Base-by-base conservation (phyloP, 2,888 invertebrate genomes). In the Cremastinae sp. region DNA sequence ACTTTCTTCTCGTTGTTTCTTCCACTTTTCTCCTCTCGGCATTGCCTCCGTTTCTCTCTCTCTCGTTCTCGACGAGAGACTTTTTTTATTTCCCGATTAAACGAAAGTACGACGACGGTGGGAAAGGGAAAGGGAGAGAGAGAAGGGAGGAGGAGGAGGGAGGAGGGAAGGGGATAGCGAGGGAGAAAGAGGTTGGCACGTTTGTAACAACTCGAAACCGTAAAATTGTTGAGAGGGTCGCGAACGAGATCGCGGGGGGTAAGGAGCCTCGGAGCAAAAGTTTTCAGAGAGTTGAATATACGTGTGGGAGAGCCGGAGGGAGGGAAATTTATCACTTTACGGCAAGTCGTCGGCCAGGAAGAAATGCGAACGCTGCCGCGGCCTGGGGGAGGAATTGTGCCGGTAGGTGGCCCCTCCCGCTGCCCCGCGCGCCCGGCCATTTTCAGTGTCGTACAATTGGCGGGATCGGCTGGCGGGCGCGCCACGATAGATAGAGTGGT, bases 291-390 rank as follows among this genome's bases (percentile, higher is more conserved):
- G 61, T 16, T 61, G 65, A 61, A 64, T 58, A 56, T 12, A 54
- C 10, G 34, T 12, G 28, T 61, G 28, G n/a, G n/a, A n/a, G n/a
- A 10, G 16, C 68, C 49, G 58, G 34, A 14, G 75, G 65, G 75
- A 74, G 82, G 81, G 69, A 74, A 79, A 80, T 80, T 80, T 79
- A 80, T 80, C 78, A 79, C 80, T 79, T 78, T 73, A 65, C 78
- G 69, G 78, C 76, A 74, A 80, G 75, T 79, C 78, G 78, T 74
- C 56, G 77, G 72, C 62, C 58, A 75, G 61, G 51, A 62, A 70
- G 58, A 62, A 54, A 10, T 18, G 58, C 28, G 65, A 54, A 18
- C 28, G 59, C 43, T 5, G 0, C 7, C 34, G 22, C n/a, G 58
- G 7, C n/a, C 41, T 2, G 16, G 36, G 2, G 12, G 61, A 41